phyloP scores from a whole-genome alignment of 2,113 vertebrate species.

The Siniperca knerii region DNA sequence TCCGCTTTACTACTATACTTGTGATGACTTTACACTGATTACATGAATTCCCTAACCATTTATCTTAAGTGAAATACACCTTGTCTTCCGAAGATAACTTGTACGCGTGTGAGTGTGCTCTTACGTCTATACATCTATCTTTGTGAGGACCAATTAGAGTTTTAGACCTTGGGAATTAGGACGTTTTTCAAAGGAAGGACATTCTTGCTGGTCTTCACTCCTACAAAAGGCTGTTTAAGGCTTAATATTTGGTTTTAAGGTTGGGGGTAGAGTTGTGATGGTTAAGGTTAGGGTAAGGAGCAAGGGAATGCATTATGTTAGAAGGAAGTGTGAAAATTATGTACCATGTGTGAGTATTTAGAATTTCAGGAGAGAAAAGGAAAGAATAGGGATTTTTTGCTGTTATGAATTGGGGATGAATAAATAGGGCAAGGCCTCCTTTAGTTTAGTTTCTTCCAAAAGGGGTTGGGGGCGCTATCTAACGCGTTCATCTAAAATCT shows the following conservation, averaged over 20 bases:
- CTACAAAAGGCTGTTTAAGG: not conserved
- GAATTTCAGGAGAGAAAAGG: not conserved
- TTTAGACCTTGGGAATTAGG: not conserved
- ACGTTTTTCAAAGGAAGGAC: not conserved
- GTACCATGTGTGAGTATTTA: no score
- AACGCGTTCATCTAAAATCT: no score
- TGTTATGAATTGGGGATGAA: not conserved
- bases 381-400: not conserved
- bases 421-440: not conserved
- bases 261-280: not conserved
- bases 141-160: not conserved
- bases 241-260: not conserved
- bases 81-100: slow-evolving; percentile 1
- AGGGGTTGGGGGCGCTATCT: not conserved
- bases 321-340: not conserved
- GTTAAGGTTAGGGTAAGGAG: not conserved
- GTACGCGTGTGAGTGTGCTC: not conserved
- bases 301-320: not conserved
- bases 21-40: not conserved
- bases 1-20: not conserved
- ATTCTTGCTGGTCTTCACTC: not conserved
- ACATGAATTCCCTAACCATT: not conserved
- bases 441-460: not conserved
- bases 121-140: not conserved
- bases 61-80: not conserved